phyloP scores from a whole-genome alignment of 2,797 vertebrate genomes.

The Eleutherodactylus coqui region DNA sequence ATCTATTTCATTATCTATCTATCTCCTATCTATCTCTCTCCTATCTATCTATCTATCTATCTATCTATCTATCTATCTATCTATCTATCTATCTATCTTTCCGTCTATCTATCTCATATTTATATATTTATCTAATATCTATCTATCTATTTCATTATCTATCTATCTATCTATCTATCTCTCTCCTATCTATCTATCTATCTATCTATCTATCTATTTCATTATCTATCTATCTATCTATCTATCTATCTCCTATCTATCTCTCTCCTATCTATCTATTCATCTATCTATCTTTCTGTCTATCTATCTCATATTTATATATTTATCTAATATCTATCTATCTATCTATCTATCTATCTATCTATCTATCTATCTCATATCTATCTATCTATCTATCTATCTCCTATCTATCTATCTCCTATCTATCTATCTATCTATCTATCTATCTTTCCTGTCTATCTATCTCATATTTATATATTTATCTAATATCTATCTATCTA shows the following conservation, averaged over 20 bases:
- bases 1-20: background rate
- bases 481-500: background rate
- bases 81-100: background rate
- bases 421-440: background rate
- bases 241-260: no score
- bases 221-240: background rate
- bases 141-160: no score
- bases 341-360: background rate
- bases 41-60: background rate
- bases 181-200: background rate
- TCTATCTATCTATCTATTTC: background rate
- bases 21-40: no score
- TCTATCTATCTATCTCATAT: no score
- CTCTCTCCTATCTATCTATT: no score
- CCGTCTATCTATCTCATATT: no score
- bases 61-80: background rate
- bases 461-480: background rate
- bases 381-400: background rate
- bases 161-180: background rate
- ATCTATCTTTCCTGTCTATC: background rate
- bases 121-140: background rate
- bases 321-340: background rate
- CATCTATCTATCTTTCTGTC: background rate
- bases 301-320: background rate
- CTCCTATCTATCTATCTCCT: background rate